These are phyloP conservation scores for Perdita meconis DNA, from an alignment of 2,888 invertebrate genomes.

Conservation along the genomic window DNA sequence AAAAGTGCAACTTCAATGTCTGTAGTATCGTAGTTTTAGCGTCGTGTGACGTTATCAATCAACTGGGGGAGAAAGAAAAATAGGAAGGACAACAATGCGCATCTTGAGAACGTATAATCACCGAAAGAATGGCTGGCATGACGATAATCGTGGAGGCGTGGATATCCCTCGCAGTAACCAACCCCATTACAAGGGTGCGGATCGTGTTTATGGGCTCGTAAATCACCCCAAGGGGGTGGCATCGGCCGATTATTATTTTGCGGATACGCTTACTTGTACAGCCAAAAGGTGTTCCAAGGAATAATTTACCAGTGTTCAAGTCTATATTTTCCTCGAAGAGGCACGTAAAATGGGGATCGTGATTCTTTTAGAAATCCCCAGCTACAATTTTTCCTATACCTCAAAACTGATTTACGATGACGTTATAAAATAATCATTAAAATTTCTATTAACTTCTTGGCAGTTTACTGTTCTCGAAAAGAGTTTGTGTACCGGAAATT, in stretches of 20 bases:
- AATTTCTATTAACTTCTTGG: no score
- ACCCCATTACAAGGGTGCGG: constrained; percentile 70
- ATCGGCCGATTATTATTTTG: constrained; percentile 64
- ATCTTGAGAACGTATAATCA: constrained; percentile 42
- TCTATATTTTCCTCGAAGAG: not conserved
- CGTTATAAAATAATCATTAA: no score
- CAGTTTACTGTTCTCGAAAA: no score
- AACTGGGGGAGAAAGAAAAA: not conserved
- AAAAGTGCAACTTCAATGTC: not conserved
- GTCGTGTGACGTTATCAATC: not conserved
- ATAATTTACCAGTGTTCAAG: constrained; percentile 28
- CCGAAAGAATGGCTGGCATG: constrained; percentile 59
- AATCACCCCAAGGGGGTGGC: constrained; percentile 68
- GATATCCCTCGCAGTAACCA: constrained; percentile 52
- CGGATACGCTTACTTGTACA: constrained; percentile 45
- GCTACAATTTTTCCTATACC: not conserved
- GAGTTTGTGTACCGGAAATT: no score
- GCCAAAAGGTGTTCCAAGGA: constrained; percentile 30
- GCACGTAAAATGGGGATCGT: constrained; percentile 12
- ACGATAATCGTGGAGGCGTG: constrained; percentile 61
- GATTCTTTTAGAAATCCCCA: not conserved
- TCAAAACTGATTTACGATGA: no score
- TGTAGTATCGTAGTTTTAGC: not conserved
- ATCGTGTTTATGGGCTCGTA: constrained; percentile 77
- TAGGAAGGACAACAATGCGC: constrained; percentile 25